Evolutionary conservation across 1,140 invertebrate genomes (phyloP), one percentile per base, ranked within the genome.

Genomic region (Drosophila ogumai): DNA sequence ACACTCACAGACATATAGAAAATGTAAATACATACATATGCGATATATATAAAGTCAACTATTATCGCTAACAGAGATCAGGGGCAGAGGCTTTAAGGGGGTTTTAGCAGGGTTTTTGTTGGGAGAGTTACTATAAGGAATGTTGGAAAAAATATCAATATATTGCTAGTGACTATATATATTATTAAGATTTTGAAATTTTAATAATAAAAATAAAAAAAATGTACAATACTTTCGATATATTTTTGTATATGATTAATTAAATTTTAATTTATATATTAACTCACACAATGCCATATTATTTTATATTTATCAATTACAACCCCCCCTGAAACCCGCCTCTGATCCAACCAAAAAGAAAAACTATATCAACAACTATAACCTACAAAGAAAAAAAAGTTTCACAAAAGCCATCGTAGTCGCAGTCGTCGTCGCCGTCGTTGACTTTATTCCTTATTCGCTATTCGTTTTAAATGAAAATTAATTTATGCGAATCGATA

Each of bases 401-500:
- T 58, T 55, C 58, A 61, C 79, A 75, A 63, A 55, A 55, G 52
- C 52, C 52, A 38, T 9, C 32, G 49, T 17, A 17, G 47, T 50
- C 13, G 46, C 17, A 19, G 43, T 44, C 19, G 19, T 22, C 10
- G 25, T 17, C 8, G 41, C 46, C 61, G 66, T 72, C 66, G 82
- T 87, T 82, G 79, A 87, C 76, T 88, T 87, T 82, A 86, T 84
- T 85, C 78, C 81, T 50, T 32, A 50, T 52, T 54, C 50, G 32
- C 38, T 86, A 88, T 88, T 90, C 81, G 85, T 90, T 88, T 88
- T 85, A 88, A 88, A 90, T 88, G 86, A 81, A 81, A 88, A 90
- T 88, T 88, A 88, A 88, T 88, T 90, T 88, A 88, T 88, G 86
- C 85, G 75, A 88, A 88, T 88, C 85, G 85, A 88, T 88, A 90